Percentiles rank a stretch among this genome's conserved stretches.
Evolutionary conservation across 2,888 invertebrate genomes (phyloP).

Genomic region (Hermaeophaga mercurialis): DNA sequence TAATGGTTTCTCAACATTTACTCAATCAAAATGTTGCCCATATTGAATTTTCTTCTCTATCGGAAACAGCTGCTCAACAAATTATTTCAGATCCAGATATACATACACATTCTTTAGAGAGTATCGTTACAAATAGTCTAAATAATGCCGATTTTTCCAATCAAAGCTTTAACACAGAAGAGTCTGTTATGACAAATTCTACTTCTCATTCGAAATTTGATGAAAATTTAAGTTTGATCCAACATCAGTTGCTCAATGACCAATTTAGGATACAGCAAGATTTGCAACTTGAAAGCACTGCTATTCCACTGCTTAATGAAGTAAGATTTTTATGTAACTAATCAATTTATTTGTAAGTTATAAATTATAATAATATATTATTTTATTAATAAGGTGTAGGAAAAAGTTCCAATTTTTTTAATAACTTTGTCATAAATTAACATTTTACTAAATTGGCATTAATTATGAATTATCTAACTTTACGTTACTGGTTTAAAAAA

Average conservation of each 20-base stretch:
- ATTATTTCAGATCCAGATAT: slow-evolving; percentile 51
- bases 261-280: slow-evolving; percentile 45
- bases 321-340: slow-evolving; percentile 27
- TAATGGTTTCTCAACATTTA: slow-evolving; percentile 51
- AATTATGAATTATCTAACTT: too few species aligned
- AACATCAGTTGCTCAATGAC: slow-evolving; percentile 47
- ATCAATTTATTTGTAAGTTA: too few species aligned
- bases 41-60: slow-evolving; percentile 49
- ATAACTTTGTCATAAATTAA: too few species aligned
- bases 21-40: slow-evolving; percentile 49
- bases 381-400: neutral
- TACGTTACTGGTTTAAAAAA: too few species aligned
- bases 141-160: slow-evolving; percentile 51
- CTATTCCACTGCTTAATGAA: slow-evolving; percentile 27
- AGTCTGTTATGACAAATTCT: slow-evolving; percentile 45
- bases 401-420: too few species aligned
- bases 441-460: too few species aligned
- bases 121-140: slow-evolving; percentile 52
- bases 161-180: slow-evolving; percentile 48
- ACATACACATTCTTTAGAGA: slow-evolving; percentile 49
- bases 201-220: slow-evolving; percentile 43
- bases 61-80: slow-evolving; percentile 49
- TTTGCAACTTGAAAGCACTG: slow-evolving; percentile 34
- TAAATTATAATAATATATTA: neutral
- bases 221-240: slow-evolving; percentile 49